A percentile compares a stretch with the other conserved stretches of the same genome.
Evolutionary conservation across 2,797 vertebrate genomes (phyloP).

Genomic region (Sandelia bainsii): DNA sequence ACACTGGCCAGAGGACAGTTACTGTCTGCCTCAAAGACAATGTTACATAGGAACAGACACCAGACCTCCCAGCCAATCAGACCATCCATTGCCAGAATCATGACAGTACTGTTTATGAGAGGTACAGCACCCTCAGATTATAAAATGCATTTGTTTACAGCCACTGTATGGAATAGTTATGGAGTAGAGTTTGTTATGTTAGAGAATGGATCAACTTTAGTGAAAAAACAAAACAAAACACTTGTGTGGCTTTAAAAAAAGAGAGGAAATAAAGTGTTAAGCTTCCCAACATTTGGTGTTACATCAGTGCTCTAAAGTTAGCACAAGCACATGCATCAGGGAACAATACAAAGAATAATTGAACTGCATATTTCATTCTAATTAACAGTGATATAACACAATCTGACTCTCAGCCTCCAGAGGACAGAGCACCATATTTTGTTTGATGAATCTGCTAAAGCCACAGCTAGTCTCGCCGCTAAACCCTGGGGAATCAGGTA

Average conservation of each 20-base stretch:
- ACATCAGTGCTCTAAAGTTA: conserved; percentile 81
- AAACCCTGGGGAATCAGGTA: conserved; percentile 87
- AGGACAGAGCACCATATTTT: conserved; percentile 84
- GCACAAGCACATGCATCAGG: conserved; percentile 70
- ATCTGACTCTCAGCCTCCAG: conserved; percentile 85
- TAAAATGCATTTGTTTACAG: conserved; percentile 45
- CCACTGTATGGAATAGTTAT: conserved; percentile 39
- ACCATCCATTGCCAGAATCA: conserved; percentile 29
- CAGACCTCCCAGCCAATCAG: conserved; percentile 62
- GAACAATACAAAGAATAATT: conserved; percentile 86
- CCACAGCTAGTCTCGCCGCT: conserved; percentile 77
- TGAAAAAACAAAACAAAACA: conserved; percentile 17
- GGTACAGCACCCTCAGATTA: conserved; percentile 42
- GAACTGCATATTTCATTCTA: conserved; percentile 88
- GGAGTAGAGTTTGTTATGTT: conserved; percentile 36
- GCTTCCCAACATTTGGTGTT: conserved; percentile 80
- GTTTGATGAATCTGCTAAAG: conserved; percentile 88
- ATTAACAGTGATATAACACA: conserved; percentile 88
- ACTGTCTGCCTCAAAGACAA: conserved; percentile 71
- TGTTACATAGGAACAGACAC: conserved; percentile 73
- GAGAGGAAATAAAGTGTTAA: conserved; percentile 69
- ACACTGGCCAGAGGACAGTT: conserved; percentile 75
- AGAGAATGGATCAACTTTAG: conserved; percentile 44
- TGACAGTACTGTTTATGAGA: conserved; percentile 63
- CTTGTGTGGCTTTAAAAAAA: conserved; percentile 48